Base-by-base conservation (phyloP, 1,140 invertebrate species). In the Rhysida immarginata region DNA sequence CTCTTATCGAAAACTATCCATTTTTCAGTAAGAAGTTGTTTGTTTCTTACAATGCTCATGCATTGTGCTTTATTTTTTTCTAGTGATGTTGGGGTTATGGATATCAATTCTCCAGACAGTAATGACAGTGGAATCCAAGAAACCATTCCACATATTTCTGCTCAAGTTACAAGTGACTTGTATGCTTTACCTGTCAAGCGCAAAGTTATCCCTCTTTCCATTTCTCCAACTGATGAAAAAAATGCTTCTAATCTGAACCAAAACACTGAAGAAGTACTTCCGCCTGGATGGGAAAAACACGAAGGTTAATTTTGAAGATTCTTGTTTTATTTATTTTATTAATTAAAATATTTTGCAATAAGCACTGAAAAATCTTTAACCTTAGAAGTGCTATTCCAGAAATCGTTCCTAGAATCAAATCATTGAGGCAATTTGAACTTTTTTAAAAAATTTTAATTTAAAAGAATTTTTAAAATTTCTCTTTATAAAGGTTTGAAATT, bases 231-330 rank as follows among this genome's bases (percentile, higher is more conserved):
- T 23, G 44, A 46, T 23, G 56, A 57, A 2, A 44, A 53, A 25
- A n/a, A 18, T 56, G 13, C 52, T 2, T 26, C 54, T 2, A 24
- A 16, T n/a, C 8, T 58, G 21, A 26, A 58, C 21, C 20, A 48
- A 21, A 20, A 23, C 23, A 58, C 42, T 29, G 54, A 58, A 21
- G 54, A 29, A 8, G 53, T 59, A 58, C 68, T 93, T 60, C 89
- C 89, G 0, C 76, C 81, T 1, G 90, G 90, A 1, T 94, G 90
- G 90, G 88, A 94, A 71, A 86, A 84, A 71, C 88, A 93, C 73
- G 89, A 94, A 78, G 89, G 87, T 88, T 68, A 35, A 16, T 35
- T 35, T 16, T 35, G 29, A 2, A 16, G 14, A 23, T 41, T 14
- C 11, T 54, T 16, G 1, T 26, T 35, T 48, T 16, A 26, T 20